Conservation (phyloP, 2,888 invertebrate genomes). For the Eupithecia subumbrata region DNA sequence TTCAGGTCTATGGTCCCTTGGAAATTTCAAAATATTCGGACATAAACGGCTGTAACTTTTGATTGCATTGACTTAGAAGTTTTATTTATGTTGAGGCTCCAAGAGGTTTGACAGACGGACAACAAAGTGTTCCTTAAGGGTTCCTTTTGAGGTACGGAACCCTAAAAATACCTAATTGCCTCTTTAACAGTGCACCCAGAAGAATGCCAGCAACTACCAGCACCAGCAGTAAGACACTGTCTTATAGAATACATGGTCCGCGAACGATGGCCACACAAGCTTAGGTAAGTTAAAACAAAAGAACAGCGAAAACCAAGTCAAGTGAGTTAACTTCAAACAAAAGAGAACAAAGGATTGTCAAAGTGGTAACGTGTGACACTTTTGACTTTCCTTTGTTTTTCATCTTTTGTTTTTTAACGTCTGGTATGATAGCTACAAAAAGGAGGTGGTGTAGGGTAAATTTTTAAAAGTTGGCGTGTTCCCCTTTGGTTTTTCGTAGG, state of each 20-base stretch:
- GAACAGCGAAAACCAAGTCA: not conserved
- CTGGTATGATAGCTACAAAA: not conserved
- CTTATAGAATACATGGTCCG: conserved; percentile 57
- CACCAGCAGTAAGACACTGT: conserved; percentile 55
- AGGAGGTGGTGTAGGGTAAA: not conserved
- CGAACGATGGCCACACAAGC: conserved; percentile 57
- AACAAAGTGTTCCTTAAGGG: too few species aligned
- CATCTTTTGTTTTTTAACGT: not conserved
- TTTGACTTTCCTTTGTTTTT: conserved; percentile 2
- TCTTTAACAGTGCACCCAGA: conserved; percentile 49
- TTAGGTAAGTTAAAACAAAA: conserved; percentile 51
- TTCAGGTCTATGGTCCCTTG: too few species aligned
- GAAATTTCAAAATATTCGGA: too few species aligned
- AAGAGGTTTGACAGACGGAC: too few species aligned
- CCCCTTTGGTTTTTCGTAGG: too few species aligned
- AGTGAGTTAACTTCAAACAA: conserved; percentile 8
- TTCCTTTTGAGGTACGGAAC: too few species aligned
- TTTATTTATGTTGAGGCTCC: too few species aligned
- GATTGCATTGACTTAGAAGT: too few species aligned
- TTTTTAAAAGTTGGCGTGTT: too few species aligned
- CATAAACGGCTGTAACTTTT: too few species aligned
- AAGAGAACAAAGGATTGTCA: conserved; percentile 5
- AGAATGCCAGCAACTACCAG: conserved; percentile 46
- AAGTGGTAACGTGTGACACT: not conserved
- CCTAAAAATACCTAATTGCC: conserved; percentile 12